These are phyloP conservation scores for Merluccius polli DNA, from an alignment of 2,797 vertebrate species.

Conservation along the genomic window DNA sequence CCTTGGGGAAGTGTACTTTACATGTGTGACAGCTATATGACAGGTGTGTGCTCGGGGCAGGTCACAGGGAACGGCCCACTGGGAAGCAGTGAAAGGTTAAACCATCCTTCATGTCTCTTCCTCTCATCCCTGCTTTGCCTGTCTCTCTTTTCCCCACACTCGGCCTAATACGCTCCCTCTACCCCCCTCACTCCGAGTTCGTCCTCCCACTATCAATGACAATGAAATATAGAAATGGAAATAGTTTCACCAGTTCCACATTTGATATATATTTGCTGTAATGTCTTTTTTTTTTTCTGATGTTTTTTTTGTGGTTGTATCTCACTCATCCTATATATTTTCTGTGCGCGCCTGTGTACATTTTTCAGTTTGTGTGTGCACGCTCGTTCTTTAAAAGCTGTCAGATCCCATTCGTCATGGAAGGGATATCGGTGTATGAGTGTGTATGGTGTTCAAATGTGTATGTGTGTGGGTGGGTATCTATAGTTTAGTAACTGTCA, in stretches of 20 bases:
- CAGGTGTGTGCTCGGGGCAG: slow-evolving; percentile 68
- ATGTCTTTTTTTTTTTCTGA: neutral
- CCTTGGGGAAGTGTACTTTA: slow-evolving; percentile 55
- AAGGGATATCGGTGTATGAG: slow-evolving; percentile 16
- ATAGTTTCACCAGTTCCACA: neutral
- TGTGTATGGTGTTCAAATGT: slow-evolving; percentile 4
- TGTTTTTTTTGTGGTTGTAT: neutral
- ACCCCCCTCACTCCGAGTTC: too few species aligned
- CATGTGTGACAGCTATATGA: slow-evolving; percentile 63
- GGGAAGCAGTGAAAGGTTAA: slow-evolving; percentile 69
- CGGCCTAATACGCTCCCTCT: slow-evolving; percentile 20
- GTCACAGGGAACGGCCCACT: slow-evolving; percentile 61
- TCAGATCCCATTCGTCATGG: slow-evolving; percentile 48
- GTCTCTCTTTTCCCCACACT: slow-evolving; percentile 5
- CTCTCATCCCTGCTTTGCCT: slow-evolving; percentile 20
- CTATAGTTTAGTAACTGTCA: slow-evolving; percentile 50
- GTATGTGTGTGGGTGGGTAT: slow-evolving; percentile 26
- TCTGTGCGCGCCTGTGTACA: neutral
- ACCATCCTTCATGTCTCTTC: slow-evolving; percentile 58
- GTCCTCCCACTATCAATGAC: neutral
- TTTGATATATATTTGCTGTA: neutral
- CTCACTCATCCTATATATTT: neutral
- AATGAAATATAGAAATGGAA: slow-evolving; percentile 8
- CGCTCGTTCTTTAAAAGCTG: slow-evolving; percentile 9
- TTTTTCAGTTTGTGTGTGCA: neutral